A percentile compares a stretch with the other conserved stretches of the same genome.
Conservation (phyloP, 2,797 vertebrate genomes). For the Sylvia borin region DNA sequence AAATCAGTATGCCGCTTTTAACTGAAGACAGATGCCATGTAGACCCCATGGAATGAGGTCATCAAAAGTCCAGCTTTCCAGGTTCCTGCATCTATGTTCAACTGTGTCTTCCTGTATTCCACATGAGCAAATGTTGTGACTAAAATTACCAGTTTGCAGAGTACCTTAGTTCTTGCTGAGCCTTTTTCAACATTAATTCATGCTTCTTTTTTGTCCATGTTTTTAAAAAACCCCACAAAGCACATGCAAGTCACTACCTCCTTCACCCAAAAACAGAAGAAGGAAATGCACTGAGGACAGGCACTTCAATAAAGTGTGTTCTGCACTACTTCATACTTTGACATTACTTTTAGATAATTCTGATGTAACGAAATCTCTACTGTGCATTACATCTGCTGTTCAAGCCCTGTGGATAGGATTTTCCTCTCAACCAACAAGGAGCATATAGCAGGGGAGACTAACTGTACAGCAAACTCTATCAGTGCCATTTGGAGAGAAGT, state of each 20-base stretch:
- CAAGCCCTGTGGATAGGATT: background rate
- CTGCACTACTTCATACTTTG: background rate
- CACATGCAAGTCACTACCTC: accelerated
- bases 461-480: background rate
- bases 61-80: background rate
- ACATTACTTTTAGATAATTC: background rate
- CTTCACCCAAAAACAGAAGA: background rate
- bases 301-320: background rate
- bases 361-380: background rate
- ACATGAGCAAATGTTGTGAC: background rate
- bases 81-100: background rate
- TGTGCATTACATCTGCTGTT: background rate
- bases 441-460: background rate
- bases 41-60: background rate
- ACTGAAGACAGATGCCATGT: background rate
- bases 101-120: background rate
- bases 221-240: background rate
- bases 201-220: background rate
- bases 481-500: background rate
- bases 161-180: background rate
- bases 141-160: background rate
- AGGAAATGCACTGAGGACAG: background rate
- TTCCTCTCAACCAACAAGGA: background rate
- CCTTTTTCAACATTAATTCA: background rate
- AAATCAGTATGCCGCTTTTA: background rate